phyloP scores from a whole-genome alignment of 2,113 vertebrate genomes.

The Dipodomys spectabilis region DNA sequence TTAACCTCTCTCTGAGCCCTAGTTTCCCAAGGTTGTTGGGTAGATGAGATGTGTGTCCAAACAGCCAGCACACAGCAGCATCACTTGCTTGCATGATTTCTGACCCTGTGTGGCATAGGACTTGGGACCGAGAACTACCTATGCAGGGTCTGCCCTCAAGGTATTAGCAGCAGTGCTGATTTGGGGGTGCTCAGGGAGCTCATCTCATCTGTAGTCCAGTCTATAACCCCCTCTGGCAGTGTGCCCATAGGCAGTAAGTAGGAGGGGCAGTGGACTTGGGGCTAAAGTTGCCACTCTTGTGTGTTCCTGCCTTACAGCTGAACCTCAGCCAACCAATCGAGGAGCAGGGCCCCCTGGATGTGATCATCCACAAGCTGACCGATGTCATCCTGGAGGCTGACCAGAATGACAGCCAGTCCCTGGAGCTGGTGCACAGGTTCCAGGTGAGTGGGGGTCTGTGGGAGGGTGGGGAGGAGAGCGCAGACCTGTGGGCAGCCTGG shows the following conservation, averaged over 20 bases:
- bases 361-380: slow-evolving; percentile 99
- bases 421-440: slow-evolving; percentile 96
- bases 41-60: accelerated
- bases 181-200: neutral
- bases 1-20: neutral
- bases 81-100: neutral
- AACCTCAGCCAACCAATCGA: slow-evolving; percentile 96
- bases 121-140: neutral
- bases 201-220: accelerated
- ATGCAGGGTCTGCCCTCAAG: neutral
- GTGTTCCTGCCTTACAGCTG: slow-evolving; percentile 86
- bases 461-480: neutral
- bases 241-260: accelerated
- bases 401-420: slow-evolving; percentile 96
- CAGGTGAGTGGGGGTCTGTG: slow-evolving; percentile 87
- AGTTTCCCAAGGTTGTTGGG: neutral
- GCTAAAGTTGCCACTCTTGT: slow-evolving; percentile 59
- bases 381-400: slow-evolving; percentile 98
- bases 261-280: accelerated
- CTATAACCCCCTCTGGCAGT: accelerated
- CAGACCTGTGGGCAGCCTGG: accelerated
- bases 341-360: slow-evolving; percentile 97
- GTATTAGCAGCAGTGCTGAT: neutral
- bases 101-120: neutral
- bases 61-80: neutral